Base-by-base conservation (phyloP, 2,888 invertebrate genomes). In the Atherix ibis region DNA sequence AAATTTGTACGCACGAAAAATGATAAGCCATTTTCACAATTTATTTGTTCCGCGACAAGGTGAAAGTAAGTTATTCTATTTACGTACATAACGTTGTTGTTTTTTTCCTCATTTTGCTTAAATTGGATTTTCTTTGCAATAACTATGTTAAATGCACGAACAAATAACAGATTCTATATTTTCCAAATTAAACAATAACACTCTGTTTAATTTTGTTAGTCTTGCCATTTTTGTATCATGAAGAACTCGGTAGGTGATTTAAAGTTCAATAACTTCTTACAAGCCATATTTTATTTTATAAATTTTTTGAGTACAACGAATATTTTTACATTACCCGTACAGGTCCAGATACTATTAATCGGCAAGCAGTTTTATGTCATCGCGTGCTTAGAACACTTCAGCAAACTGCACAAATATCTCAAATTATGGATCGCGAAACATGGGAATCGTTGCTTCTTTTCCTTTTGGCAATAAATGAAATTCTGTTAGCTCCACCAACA, bases 341-440 rank as follows among this genome's bases (percentile, higher is more conserved):
- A 89, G 88, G 82, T 47, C 71, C 81, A 27, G 94, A 94, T 57
- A 76, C 84, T 5, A 88, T 88, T 45, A 85, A 88, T 57, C 73
- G 89, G 40, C 94, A 95, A 64, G 92, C 92, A 0, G 82, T 95
- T 3, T 67, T 91, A 1, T 92, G 91, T 58, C 91, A 92, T 60
- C 73, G 91, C 41, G 89, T 92, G 10, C 63, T 92, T 26, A 70
- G 91, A 18, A 79, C 87, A 4, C 65, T 89, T 1, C 87, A 89
- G 49, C 75, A 80, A 48, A 73, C 82, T 5, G 78, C 82, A 6
- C 73, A 79, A 48, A 75, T 77, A 37, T 82, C 83, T 1, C 71
- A 69, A 43, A 65, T 68, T 33, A 68, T 95, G 47, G 82, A 84
- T 32, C 68, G 80, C 14, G 80, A 82, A 45, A 91, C 94, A 5